Base-by-base conservation (phyloP, 2,113 vertebrate genomes). In the Macrotus californicus region DNA sequence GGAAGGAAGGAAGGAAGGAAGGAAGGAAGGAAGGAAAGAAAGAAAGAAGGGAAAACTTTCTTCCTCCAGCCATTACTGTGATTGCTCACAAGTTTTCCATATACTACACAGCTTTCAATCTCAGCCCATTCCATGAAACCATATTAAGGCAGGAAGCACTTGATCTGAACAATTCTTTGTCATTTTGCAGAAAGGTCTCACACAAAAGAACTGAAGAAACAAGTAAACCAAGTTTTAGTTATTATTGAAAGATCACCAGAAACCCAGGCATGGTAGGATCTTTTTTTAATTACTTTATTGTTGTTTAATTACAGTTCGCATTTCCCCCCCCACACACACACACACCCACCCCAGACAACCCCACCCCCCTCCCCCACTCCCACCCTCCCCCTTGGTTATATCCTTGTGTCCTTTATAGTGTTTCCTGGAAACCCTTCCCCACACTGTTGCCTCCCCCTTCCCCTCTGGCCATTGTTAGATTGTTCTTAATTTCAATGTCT, bases 31-130 rank as follows among this genome's bases (percentile, higher is more conserved):
- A n/a, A n/a, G n/a, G n/a, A n/a, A 61, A 59, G 2, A 9, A 7
- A 24, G 11, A 12, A 29, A 11, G 26, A 12, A 97, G 70, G 70
- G 46, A 97, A 96, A 96, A 94, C 85, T 96, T 93, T 96, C 85
- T 96, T 94, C 96, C 93, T 96, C 90, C 54, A 92, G 96, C 50
- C 95, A 91, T 81, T 76, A 89, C 83, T 96, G 84, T 94, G 91
- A 97, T 89, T 76, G 75, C 73, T 66, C 81, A 91, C 66, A 93
- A 95, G 3, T 36, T 96, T 98, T 73, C 66, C 83, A 96, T 54
- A 97, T 91, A 91, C 83, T 91, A 18, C 87, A 81, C 90, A 94
- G 91, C 34, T n/a, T 89, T 93, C 97, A 95, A 94, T 82, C 94
- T 93, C 88, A 94, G 77, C 21, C 89, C 84, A 96, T 97, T 94